Base-by-base conservation (phyloP, 2,797 vertebrate species). In the Holocentrus rufus region DNA sequence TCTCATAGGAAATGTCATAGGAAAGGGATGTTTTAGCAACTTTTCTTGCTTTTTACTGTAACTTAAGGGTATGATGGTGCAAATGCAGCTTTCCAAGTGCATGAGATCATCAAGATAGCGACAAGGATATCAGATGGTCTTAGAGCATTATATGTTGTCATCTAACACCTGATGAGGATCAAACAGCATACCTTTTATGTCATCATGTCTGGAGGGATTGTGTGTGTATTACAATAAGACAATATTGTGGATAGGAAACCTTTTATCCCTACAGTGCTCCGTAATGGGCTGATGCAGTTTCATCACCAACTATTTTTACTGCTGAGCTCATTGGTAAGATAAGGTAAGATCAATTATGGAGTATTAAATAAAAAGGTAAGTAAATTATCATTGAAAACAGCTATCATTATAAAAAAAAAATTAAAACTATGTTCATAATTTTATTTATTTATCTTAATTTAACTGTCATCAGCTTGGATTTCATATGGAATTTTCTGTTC, bases 41-140 rank as follows among this genome's bases (percentile, higher is more conserved):
- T 2, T 10, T 36, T 65, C 61, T 31, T 25, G 14, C 47, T 69
- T 50, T 65, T 64, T 31, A 52, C 34, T 55, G 75, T 72, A 71
- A 82, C 73, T 65, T 62, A 56, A 80, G 65, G 83, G 31, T 36
- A 3, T 8, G 36, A 30, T 54, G n/a, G 52, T 53, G 42, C 44
- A 70, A 65, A 64, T 61, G 77, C 58, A 73, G 62, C 63, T 63
- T 79, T 82, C 80, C 58, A 80, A 60, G 68, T 74, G 67, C 65
- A 87, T 90, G 87, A 91, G 85, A 60, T 91, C 88, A 91, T 69
- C 74, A 64, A 65, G 34, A 63, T 61, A 78, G 60, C 58, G 77
- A 86, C 84, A 90, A 84, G 84, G 80, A 81, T 89, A 87, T 93
- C 85, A 63, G 49, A 57, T 90, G 76, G 65, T 86, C 61, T 18